Conservation (phyloP, 2,797 vertebrate genomes). For the Adrianichthys oophorus region DNA sequence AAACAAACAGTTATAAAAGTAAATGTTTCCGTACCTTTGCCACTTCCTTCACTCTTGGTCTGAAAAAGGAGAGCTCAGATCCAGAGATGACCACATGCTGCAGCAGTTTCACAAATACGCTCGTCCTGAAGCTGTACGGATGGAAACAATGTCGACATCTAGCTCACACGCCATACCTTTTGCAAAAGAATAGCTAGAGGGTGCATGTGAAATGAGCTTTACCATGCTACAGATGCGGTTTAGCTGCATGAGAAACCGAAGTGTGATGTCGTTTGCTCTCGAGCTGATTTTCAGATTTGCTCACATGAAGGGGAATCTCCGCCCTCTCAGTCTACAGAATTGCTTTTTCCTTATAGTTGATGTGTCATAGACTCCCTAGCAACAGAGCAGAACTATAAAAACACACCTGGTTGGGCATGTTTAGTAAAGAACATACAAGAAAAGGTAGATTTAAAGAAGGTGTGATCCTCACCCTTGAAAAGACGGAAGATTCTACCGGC, state of each 20-base stretch:
- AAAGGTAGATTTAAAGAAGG: background rate
- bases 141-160: constrained; percentile 6
- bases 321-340: background rate
- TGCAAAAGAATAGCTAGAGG: background rate
- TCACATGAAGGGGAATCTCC: constrained; percentile 42
- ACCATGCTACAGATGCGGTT: background rate
- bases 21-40: constrained; percentile 40
- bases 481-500: background rate
- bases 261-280: background rate
- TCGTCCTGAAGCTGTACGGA: background rate
- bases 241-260: background rate
- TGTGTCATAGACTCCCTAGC: constrained; percentile 8
- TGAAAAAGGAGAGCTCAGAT: constrained; percentile 13
- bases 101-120: constrained; percentile 14
- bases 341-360: constrained; percentile 12
- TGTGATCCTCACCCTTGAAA: no score
- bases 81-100: background rate
- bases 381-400: background rate
- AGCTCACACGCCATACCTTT: background rate
- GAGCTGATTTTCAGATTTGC: background rate
- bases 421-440: background rate
- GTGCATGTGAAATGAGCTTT: constrained; percentile 3
- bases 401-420: background rate
- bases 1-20: background rate
- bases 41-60: constrained; percentile 2